Conservation (phyloP, 2,888 invertebrate species). For the Tiliacea citrago region DNA sequence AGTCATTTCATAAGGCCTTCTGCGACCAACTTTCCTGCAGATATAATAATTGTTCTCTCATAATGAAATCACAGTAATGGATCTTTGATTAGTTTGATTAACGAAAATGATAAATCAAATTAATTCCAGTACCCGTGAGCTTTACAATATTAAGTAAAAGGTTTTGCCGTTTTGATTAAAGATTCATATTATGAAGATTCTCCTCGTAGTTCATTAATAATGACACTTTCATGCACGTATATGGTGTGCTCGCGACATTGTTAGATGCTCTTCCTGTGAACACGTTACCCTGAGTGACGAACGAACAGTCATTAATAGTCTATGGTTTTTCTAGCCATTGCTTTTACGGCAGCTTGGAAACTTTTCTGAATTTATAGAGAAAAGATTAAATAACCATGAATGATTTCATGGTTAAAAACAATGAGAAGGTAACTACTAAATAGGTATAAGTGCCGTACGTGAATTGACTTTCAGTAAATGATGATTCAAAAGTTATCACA, state of each 20-base stretch:
- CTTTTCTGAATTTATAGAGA: not conserved
- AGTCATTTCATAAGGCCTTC: constrained; percentile 61
- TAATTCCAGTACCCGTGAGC: constrained; percentile 51
- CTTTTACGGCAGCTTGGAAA: not conserved
- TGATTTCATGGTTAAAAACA: not conserved
- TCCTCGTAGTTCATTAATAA: constrained; percentile 76
- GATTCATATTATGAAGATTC: constrained; percentile 68
- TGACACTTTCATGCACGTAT: constrained; percentile 70
- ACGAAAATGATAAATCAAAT: constrained; percentile 81
- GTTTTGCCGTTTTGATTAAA: constrained; percentile 78
- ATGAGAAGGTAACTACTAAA: not conserved
- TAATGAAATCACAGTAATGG: constrained; percentile 80
- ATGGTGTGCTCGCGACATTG: constrained; percentile 31
- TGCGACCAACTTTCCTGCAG: constrained; percentile 70
- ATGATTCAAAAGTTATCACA: constrained; percentile 1
- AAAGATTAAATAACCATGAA: not conserved
- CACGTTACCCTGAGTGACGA: constrained; percentile 20
- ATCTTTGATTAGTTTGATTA: constrained; percentile 83
- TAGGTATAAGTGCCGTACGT: not conserved
- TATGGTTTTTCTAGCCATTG: constrained; percentile 12
- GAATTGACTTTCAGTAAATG: not conserved
- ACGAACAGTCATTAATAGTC: constrained; percentile 25
- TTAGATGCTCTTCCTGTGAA: constrained; percentile 42
- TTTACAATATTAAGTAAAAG: constrained; percentile 40
- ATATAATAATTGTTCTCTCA: constrained; percentile 76